Percentiles rank a stretch among this genome's conserved stretches.
Evolutionary conservation across 1,140 invertebrate genomes (phyloP).

Genomic region (Sipha flava): DNA sequence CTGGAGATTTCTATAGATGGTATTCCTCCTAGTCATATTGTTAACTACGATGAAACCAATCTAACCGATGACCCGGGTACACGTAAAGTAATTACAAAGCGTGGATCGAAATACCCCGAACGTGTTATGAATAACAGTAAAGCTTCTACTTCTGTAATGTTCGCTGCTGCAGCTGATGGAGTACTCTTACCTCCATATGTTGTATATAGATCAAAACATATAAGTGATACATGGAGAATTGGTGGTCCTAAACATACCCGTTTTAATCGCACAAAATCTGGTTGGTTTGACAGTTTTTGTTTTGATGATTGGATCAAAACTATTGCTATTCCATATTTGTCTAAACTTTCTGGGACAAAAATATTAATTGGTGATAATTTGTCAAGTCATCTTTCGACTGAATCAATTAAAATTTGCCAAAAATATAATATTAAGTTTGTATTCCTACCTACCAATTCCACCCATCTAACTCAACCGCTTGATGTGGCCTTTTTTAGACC

Average conservation of each 20-base stretch:
- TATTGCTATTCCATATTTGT: conserved; percentile 28
- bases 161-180: conserved; percentile 37
- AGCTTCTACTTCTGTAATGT: conserved; percentile 37
- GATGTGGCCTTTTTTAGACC: conserved; percentile 44
- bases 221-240: conserved; percentile 37
- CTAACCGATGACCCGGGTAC: conserved; percentile 44
- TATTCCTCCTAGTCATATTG: conserved; percentile 40
- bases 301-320: conserved; percentile 33
- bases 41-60: conserved; percentile 47
- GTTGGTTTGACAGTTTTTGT: conserved; percentile 33
- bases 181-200: conserved; percentile 36
- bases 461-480: conserved; percentile 45
- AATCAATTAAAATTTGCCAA: conserved; percentile 38
- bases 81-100: conserved; percentile 29
- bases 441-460: conserved; percentile 43
- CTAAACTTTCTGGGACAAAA: conserved; percentile 19
- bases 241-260: conserved; percentile 36
- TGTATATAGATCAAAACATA: conserved; percentile 37
- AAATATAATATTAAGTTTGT: conserved; percentile 32
- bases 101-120: conserved; percentile 36
- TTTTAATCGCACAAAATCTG: conserved; percentile 25
- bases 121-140: conserved; percentile 34
- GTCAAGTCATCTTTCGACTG: conserved; percentile 41
- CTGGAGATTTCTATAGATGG: conserved; percentile 38
- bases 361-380: conserved; percentile 44